Conservation (phyloP, 35 echinoderm and acorn worm species). For the Heliocidaris tuberculata region DNA sequence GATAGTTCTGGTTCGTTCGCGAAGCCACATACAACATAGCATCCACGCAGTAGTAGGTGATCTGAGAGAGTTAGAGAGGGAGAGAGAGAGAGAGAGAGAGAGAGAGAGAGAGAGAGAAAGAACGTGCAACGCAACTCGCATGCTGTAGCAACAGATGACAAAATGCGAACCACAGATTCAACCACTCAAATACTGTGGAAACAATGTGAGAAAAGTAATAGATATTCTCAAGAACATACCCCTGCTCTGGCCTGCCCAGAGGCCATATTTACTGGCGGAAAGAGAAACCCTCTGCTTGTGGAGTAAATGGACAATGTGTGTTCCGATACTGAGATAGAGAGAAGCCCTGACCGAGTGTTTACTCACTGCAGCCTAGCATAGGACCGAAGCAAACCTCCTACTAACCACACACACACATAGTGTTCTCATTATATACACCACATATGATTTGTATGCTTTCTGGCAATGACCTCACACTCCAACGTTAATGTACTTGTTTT, state of each 20-base stretch:
- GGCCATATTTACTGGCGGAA: slow-evolving; percentile 38
- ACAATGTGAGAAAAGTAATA: not conserved
- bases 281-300: not conserved
- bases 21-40: slow-evolving; percentile 35
- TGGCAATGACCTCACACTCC: slow-evolving; percentile 47
- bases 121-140: slow-evolving; percentile 12
- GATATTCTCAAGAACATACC: not conserved
- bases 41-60: not conserved
- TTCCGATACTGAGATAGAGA: not conserved
- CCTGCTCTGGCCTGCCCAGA: slow-evolving; percentile 18
- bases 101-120: slow-evolving; percentile 1
- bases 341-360: not conserved
- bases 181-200: not conserved
- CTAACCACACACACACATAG: slow-evolving; percentile 52
- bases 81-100: slow-evolving; percentile 6
- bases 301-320: not conserved
- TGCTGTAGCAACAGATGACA: slow-evolving; percentile 20
- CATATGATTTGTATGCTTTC: slow-evolving; percentile 44
- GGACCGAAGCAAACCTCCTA: not conserved
- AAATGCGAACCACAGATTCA: not conserved
- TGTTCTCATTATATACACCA: slow-evolving; percentile 52
- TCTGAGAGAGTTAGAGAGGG: not conserved
- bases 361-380: not conserved
- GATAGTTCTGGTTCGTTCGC: not conserved
- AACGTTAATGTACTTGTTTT: slow-evolving; percentile 48